Evolutionary conservation across 2,797 vertebrate species (phyloP), one percentile per base, ranked within the genome.

Genomic region (Helarctos malayanus): DNA sequence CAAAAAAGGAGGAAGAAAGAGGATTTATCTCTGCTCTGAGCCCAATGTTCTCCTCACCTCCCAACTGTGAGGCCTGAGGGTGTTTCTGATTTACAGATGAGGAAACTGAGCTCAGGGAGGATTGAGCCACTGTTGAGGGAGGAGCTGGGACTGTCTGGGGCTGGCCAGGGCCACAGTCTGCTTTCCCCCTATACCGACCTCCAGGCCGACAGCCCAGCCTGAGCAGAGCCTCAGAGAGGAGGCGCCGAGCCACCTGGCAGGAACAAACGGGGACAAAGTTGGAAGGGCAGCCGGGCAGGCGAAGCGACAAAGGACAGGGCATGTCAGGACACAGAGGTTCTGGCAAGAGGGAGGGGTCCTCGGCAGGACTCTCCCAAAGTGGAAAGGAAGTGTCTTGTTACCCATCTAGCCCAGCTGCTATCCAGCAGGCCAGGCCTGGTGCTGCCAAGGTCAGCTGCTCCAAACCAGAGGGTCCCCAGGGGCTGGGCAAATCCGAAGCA

Each of bases 181-280:
- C 65, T 14, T 16, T 27, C 19, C 65, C 10, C 1, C 41, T 1
- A 1, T 32, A 0, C 56, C 1, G 3, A 29, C 49, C 35, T 79
- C 41, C 52, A 1, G 0, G 0, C 52, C 45, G 14, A 15, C 7
- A 0, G 7, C 45, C 29, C 11, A 0, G 7, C 45, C 29, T 7
- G 0, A 41, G 59, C 35, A 15, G 7, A 45, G 78, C 35, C 57
- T 3, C 15, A 23, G 54, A 25, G n/a, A 35, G 41, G 19, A 54
- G 19, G 65, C 5, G 14, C n/a, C 87, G 81, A 16, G 7, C 6
- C 1, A 7, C 3, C 12, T 15, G 2, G 45, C 59, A 12, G 29
- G 45, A 0, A 8, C 19, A 1, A 5, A 11, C 4, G 27, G 2
- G 5, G 5, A 0, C 7, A 5, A 4, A 13, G 12, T 54, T 11